Percentiles rank a stretch among this genome's conserved stretches.
These are phyloP conservation scores for Trissolcus japonicus DNA, from an alignment of 2,888 invertebrate genomes.

Conservation along the genomic window DNA sequence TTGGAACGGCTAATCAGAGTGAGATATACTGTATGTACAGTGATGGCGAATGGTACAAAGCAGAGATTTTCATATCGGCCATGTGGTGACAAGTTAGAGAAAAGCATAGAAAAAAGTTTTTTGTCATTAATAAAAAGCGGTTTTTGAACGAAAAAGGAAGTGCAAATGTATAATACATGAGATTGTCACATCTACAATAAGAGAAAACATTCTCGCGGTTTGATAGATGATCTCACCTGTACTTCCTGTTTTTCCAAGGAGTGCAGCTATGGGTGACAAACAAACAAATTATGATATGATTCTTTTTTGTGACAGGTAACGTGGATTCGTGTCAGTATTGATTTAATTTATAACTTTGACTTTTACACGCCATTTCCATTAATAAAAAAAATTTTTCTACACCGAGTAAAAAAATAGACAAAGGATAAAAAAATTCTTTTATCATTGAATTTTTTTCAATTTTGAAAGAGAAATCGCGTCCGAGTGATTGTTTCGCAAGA, in stretches of 20 bases:
- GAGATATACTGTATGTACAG: slow-evolving; percentile 6
- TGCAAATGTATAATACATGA: slow-evolving; percentile 27
- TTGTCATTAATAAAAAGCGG: slow-evolving; percentile 34
- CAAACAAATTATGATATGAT: slow-evolving; percentile 61
- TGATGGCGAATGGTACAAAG: background rate
- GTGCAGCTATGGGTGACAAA: slow-evolving; percentile 70
- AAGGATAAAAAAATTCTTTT: no score
- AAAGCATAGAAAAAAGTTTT: slow-evolving; percentile 24
- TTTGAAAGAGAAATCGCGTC: no score
- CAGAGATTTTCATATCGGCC: slow-evolving; percentile 9
- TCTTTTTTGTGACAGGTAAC: slow-evolving; percentile 3
- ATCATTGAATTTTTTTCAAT: no score
- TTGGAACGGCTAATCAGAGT: slow-evolving; percentile 8
- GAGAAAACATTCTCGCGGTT: slow-evolving; percentile 32
- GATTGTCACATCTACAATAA: slow-evolving; percentile 36
- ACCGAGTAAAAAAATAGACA: background rate
- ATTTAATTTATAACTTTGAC: background rate
- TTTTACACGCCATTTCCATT: background rate
- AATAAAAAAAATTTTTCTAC: background rate
- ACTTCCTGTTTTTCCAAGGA: slow-evolving; percentile 75
- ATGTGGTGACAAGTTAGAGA: slow-evolving; percentile 23
- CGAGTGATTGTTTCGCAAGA: no score
- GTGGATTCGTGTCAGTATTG: background rate
- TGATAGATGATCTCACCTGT: slow-evolving; percentile 72
- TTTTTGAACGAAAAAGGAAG: slow-evolving; percentile 24